Conservation (phyloP, 2,113 vertebrate genomes). For the Otus sunia region DNA sequence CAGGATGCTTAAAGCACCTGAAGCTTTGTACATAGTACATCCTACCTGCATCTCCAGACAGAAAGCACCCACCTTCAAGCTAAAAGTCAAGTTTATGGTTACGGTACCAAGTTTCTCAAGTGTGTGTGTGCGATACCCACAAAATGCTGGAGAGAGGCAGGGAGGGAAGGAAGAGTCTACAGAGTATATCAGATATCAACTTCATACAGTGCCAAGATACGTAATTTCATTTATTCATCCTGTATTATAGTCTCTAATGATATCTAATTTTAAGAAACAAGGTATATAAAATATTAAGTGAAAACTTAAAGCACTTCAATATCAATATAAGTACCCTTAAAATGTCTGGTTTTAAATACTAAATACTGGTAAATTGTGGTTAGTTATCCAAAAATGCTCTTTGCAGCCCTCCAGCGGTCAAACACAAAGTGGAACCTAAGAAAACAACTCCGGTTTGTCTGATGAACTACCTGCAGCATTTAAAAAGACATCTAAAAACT, state of each 20-base stretch:
- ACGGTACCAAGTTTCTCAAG: background rate
- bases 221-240: background rate
- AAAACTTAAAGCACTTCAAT: background rate
- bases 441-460: background rate
- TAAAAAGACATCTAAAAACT: background rate
- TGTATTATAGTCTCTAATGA: background rate
- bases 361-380: background rate
- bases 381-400: slow-evolving; percentile 52
- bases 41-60: background rate
- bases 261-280: background rate
- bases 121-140: fast-evolving
- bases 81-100: background rate
- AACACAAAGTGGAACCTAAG: background rate
- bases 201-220: background rate
- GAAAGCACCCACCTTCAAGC: background rate
- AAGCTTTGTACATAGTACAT: background rate
- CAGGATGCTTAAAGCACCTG: background rate
- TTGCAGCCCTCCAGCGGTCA: slow-evolving; percentile 75
- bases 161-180: background rate
- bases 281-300: background rate
- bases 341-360: slow-evolving; percentile 31
- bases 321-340: slow-evolving; percentile 10
- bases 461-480: background rate
- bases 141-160: background rate
- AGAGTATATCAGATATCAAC: background rate